phyloP scores from a whole-genome alignment of 2,113 vertebrate species.

The Oryzias curvinotus region DNA sequence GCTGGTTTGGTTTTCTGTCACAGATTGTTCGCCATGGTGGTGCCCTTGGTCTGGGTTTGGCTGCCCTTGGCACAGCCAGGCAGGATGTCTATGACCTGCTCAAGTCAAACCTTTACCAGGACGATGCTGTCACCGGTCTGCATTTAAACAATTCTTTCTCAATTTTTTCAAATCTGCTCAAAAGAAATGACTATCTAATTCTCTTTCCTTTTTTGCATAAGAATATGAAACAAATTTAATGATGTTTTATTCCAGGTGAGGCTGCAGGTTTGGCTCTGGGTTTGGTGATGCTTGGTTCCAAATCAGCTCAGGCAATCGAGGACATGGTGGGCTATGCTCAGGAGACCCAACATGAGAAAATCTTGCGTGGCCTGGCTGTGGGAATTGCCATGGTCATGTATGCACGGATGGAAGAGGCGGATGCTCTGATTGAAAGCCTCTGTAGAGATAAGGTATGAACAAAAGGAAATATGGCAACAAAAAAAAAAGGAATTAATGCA shows the following conservation, averaged over 20 bases:
- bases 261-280: constrained; percentile 94
- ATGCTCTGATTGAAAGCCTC: constrained; percentile 96
- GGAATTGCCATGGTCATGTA: constrained; percentile 98
- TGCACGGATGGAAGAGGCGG: constrained; percentile 97
- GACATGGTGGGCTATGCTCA: constrained; percentile 99
- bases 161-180: background rate
- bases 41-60: constrained; percentile 92
- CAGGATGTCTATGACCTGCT: constrained; percentile 97
- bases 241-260: constrained; percentile 80
- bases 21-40: constrained; percentile 99
- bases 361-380: constrained; percentile 92
- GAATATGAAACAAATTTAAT: background rate
- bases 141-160: background rate
- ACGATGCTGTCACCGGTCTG: constrained; percentile 94
- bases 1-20: constrained; percentile 10
- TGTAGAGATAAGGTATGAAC: constrained; percentile 92
- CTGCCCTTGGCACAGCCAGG: constrained; percentile 94
- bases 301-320: constrained; percentile 97
- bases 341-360: constrained; percentile 98
- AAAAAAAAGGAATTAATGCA: no score
- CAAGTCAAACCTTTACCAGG: constrained; percentile 98
- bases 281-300: constrained; percentile 96
- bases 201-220: background rate
- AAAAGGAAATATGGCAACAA: background rate
- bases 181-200: background rate